Base-by-base conservation (phyloP, 2,113 vertebrate genomes). In the Leptobrachium ailaonicum region DNA sequence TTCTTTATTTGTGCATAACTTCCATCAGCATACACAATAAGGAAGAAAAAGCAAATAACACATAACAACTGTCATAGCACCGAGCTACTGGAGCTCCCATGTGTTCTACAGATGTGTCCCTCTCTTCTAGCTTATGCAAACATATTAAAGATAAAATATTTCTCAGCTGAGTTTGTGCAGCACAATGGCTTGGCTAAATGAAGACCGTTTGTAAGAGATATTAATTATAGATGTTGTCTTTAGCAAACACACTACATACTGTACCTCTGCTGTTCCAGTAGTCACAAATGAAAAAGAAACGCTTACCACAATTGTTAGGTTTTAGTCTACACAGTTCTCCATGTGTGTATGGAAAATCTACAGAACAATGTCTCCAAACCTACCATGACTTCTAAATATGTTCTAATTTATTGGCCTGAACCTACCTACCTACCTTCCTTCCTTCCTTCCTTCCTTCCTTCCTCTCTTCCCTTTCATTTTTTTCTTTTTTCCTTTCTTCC, bases 91-190 rank as follows among this genome's bases (percentile, higher is more conserved):
- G 60, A 70, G 64, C 43, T 77, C 43, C 66, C 76, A 77, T 70
- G 71, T 77, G 76, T 69, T 77, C 40, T 71, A 41, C 76, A 77
- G 76, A 77, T 77, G 66, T 62, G 20, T 63, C 67, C 53, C 7
- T 8, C 12, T 43, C 66, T 47, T 32, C n/a, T 32, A 70, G 20
- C 20, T 11, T 77, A n/a, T 68, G 66, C 68, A 60, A 77, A 70
- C 75, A 77, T 40, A 70, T 70, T 56, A 71, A 50, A 47, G 42
- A 71, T 77, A 66, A 67, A 77, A 70, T 77, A 62, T 71, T 50
- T 62, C 53, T 70, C 76, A 45, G 1, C 56, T 44, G 41, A 45
- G 32, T 45, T 41, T 45, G 9, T 1, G 20, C 43, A 50, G 10
- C 66, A 45, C 32, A 53, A 62, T 11, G 6, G 14, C 66, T 13